Percentiles rank a stretch among this genome's conserved stretches.
Conservation (phyloP, 2,113 vertebrate genomes). For the Hippocampus barbouri region DNA sequence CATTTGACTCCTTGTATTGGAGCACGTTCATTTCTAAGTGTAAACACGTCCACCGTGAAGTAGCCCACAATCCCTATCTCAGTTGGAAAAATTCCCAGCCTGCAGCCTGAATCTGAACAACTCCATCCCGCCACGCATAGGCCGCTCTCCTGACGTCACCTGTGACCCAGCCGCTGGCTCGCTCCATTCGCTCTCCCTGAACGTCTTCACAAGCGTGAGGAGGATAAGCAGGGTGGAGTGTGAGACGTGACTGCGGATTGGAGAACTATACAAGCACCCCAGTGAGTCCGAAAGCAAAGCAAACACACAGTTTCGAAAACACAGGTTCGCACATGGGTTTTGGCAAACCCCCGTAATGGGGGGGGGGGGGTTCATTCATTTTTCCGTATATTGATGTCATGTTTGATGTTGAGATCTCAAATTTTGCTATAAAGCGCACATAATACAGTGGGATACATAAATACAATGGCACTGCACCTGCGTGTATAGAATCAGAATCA, state of each 20-base stretch:
- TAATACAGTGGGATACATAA: no score
- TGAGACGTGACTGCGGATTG: constrained; percentile 32
- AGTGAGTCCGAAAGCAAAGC: background rate
- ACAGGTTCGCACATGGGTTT: background rate
- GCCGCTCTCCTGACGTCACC: constrained; percentile 18
- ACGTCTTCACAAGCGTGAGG: constrained; percentile 20
- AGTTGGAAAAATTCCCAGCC: constrained; percentile 5
- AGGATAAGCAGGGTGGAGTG: constrained; percentile 30
- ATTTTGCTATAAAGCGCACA: no score
- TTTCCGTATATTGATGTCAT: background rate
- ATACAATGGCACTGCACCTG: no score
- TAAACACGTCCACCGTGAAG: constrained; percentile 24
- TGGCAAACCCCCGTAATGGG: background rate
- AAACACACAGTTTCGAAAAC: no score
- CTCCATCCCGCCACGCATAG: background rate
- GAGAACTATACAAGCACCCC: background rate
- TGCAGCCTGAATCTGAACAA: background rate
- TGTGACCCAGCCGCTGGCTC: constrained; percentile 26
- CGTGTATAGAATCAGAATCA: no score
- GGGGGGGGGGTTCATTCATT: background rate
- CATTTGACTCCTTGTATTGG: background rate
- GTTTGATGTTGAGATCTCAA: background rate
- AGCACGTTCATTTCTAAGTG: constrained; percentile 11
- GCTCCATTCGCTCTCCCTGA: constrained; percentile 8
- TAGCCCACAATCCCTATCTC: constrained; percentile 38